A percentile compares a stretch with the other conserved stretches of the same genome.
Evolutionary conservation across 1,140 invertebrate genomes (phyloP).

Genomic region (Andricus grossulariae): DNA sequence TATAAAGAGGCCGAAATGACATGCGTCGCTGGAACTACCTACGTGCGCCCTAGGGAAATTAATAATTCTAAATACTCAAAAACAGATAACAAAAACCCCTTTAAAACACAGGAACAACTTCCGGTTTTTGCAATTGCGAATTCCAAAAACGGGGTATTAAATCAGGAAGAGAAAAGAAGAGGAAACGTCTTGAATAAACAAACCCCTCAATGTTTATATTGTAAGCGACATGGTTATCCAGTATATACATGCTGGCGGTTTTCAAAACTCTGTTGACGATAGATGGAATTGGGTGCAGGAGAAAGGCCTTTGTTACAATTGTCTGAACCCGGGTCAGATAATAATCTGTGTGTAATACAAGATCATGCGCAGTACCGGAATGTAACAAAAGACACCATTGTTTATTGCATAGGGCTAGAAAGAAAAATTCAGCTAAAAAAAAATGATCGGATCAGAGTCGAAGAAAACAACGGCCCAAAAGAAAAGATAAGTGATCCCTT

Average conservation of each 20-base stretch:
- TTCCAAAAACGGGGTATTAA: too few species aligned
- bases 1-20: slow-evolving; percentile 5
- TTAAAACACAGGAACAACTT: too few species aligned
- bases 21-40: background rate
- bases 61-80: too few species aligned
- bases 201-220: too few species aligned
- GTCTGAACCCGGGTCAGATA: slow-evolving; percentile 1
- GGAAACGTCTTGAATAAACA: too few species aligned
- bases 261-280: too few species aligned
- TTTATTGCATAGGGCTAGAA: background rate
- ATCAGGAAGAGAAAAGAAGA: too few species aligned
- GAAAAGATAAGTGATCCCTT: background rate
- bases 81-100: too few species aligned
- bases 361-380: background rate
- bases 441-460: background rate
- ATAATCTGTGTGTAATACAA: background rate
- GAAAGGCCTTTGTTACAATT: slow-evolving; percentile 13
- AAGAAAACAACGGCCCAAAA: background rate
- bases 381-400: slow-evolving; percentile 16
- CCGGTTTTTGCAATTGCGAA: too few species aligned
- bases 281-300: background rate
- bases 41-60: background rate
- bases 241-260: too few species aligned
- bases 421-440: background rate
- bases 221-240: too few species aligned